Evolutionary conservation across 1,140 invertebrate species (phyloP).

Genomic region (Phymastichus coffea): DNA sequence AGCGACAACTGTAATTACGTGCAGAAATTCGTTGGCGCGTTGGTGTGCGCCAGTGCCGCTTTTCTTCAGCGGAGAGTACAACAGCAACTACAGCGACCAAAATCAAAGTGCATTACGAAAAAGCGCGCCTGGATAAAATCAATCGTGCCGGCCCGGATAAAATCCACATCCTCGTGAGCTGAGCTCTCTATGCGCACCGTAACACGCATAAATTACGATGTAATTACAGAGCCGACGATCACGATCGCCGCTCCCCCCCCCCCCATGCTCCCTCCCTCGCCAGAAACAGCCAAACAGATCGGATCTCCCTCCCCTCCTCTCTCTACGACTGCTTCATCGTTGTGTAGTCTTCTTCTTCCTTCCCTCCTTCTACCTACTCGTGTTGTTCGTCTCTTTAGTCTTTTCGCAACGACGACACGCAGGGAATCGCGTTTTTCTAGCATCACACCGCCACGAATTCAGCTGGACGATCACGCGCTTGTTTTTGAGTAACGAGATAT

Average conservation of each 20-base stretch:
- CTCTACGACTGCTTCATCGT: too few relatives aligned
- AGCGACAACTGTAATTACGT: conserved; percentile 23
- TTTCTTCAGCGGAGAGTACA: not conserved
- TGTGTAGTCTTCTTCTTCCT: not conserved
- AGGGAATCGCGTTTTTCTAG: too few relatives aligned
- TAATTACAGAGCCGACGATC: conserved; percentile 53
- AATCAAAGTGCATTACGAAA: not conserved
- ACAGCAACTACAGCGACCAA: conserved; percentile 1
- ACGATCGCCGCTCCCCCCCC: conserved; percentile 45
- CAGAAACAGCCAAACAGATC: conserved; percentile 41
- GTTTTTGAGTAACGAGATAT: too few relatives aligned
- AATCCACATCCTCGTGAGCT: conserved; percentile 36
- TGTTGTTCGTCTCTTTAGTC: not conserved
- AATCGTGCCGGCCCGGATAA: conserved; percentile 35
- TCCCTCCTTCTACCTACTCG: not conserved
- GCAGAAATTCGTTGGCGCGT: not conserved
- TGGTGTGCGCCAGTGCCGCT: conserved; percentile 2
- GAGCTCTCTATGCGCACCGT: conserved; percentile 36
- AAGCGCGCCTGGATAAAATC: conserved; percentile 31
- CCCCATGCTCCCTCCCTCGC: too few relatives aligned
- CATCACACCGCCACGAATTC: too few relatives aligned
- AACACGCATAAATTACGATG: conserved; percentile 55
- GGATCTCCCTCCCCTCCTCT: conserved; percentile 34
- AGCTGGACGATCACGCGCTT: too few relatives aligned
- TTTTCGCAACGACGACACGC: not conserved